These are phyloP conservation scores for Brachionus asplanchnoidis DNA, from an alignment of 1,140 invertebrate genomes.

Conservation along the genomic window DNA sequence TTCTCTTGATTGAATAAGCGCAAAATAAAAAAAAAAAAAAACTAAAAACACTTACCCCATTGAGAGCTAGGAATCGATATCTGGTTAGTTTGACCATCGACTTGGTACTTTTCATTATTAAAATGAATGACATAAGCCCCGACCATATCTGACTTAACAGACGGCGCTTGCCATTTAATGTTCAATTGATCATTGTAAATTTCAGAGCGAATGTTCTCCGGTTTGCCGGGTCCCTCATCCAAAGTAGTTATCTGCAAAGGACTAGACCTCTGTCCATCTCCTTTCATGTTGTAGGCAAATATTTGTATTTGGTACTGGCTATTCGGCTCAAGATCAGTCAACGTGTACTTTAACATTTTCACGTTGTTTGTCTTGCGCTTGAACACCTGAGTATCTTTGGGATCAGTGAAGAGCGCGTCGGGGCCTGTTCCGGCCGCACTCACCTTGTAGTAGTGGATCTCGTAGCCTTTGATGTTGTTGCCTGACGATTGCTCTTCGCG, in stretches of 20 bases:
- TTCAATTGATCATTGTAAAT: constrained; percentile 4
- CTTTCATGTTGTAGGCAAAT: constrained; percentile 39
- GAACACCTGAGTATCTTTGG: neutral
- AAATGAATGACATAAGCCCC: neutral
- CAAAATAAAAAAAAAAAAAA: neutral
- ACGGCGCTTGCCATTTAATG: constrained; percentile 8
- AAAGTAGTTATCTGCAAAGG: constrained; percentile 2
- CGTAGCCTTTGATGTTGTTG: constrained; percentile 29
- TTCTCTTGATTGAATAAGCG: neutral
- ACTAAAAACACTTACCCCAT: neutral
- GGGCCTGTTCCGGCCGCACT: neutral
- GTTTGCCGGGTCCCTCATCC: constrained; percentile 14
- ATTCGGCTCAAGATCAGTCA: constrained; percentile 19
- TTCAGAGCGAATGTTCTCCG: constrained; percentile 4
- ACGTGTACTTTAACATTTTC: neutral
- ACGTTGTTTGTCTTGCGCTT: constrained; percentile 22
- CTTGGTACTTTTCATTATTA: constrained; percentile 9
- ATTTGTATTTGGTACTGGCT: constrained; percentile 31
- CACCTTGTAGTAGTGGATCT: constrained; percentile 34
- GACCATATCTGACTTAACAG: neutral
- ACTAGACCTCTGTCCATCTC: constrained; percentile 24
- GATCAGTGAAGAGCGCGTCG: neutral
- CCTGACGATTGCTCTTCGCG: neutral
- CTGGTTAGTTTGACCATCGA: neutral
- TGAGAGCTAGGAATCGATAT: neutral